Evolutionary conservation across 2,797 vertebrate genomes (phyloP).

Genomic region (Pangasius sanitwongsei): DNA sequence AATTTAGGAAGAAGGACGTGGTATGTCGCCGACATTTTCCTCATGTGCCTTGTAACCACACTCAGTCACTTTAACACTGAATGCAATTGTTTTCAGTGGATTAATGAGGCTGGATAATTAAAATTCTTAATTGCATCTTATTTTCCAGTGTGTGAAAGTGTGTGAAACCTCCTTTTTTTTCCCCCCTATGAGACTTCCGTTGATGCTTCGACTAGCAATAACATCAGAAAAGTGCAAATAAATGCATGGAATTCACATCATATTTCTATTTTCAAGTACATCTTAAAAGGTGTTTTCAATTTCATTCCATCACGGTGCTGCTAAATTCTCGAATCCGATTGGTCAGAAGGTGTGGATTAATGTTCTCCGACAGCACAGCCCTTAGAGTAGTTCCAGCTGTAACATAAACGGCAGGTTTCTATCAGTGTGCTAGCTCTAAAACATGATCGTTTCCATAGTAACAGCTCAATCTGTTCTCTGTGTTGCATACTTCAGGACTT

Average conservation of each 20-base stretch:
- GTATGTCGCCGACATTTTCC: too few relatives aligned
- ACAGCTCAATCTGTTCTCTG: neutral
- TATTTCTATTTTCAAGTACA: neutral
- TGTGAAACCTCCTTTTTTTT: neutral
- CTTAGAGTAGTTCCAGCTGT: neutral
- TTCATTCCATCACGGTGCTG: neutral
- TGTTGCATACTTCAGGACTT: too few relatives aligned
- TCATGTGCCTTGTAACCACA: neutral
- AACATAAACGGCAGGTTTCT: neutral
- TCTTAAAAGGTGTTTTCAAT: neutral
- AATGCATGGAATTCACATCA: neutral
- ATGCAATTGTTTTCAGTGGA: neutral
- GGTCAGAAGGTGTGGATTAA: neutral
- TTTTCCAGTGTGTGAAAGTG: neutral
- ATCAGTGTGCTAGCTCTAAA: neutral
- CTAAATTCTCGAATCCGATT: neutral
- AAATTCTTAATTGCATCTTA: neutral
- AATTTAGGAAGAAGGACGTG: constrained; percentile 21
- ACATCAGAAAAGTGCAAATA: neutral
- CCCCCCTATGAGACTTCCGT: neutral
- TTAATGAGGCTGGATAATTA: neutral
- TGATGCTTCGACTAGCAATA: neutral
- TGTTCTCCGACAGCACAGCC: neutral
- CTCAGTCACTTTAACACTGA: neutral
- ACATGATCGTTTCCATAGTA: neutral